Evolutionary conservation across 1,140 invertebrate species (phyloP), one percentile per base, ranked within the genome.

Genomic region (Penaeus chinensis): DNA sequence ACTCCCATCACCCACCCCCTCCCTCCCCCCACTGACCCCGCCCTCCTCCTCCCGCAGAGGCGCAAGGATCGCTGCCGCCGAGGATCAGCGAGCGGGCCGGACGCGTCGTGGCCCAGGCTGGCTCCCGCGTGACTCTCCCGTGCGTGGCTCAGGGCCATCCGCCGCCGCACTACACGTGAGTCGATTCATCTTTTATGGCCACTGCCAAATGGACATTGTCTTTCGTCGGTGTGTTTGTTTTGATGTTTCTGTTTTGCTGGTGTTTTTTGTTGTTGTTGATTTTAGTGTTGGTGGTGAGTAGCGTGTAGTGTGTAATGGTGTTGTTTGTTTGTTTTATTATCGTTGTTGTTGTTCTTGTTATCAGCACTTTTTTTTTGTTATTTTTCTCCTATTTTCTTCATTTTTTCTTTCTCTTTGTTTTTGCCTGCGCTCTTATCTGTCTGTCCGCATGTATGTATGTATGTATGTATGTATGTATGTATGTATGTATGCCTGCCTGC

Each of bases 131-230:
- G 71, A 89, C 90, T 79, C 89, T 91, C 69, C 88, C 88, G 22
- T 89, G 89, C 37, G 69, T 89, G 47, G 85, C 84, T 20, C 87
- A 86, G 79, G 88, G 84, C 24, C 82, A 90, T 78, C 74, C 89
- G 18, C 66, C 66, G 20, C 61, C 37, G n/a, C 54, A 54, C 54
- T 54, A 54, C 16, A 54, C 54, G 54, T 54, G 54, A 54, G 54
- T 42, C 4, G 37, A 8, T 42, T 42, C 4, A 42, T 8, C 37
- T 42, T 42, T 42, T 42, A 8, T 42, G 54, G 16, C 10, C 54
- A 8, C 54, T 1, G 16, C 54, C 5, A 54, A 54, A 54, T 54
- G 54, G 54, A 11, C 16, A 2, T 11, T 54, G 10, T 47, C 47
- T 47, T 47, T 47, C 47, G 47, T 54, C 10, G 54, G 10, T 37